These are phyloP conservation scores for Pseudolaguvia tuberculata DNA, from an alignment of 2,113 vertebrate species.

Conservation along the genomic window DNA sequence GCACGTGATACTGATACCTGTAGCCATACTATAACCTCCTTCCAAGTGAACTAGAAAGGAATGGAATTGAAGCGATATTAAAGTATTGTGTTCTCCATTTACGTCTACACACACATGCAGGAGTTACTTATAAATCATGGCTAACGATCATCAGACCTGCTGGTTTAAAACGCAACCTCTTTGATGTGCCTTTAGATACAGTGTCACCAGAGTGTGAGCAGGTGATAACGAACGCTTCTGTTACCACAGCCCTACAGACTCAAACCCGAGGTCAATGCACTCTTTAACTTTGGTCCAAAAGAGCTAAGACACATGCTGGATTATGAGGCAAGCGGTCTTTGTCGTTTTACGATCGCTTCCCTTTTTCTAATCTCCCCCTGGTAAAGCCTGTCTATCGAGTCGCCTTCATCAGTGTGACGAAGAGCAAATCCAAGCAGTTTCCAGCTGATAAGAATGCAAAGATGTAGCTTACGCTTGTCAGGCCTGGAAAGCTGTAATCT, in stretches of 20 bases:
- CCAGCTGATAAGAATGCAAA: conserved; percentile 28
- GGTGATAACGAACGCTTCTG: conserved; percentile 25
- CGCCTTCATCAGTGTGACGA: conserved; percentile 8
- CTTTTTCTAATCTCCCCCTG: conserved; percentile 8
- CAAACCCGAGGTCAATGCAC: neutral
- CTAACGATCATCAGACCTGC: too few species aligned
- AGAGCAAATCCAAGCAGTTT: conserved; percentile 27
- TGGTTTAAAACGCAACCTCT: neutral
- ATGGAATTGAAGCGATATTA: too few species aligned
- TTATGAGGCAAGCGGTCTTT: neutral
- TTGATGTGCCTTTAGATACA: neutral
- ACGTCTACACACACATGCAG: too few species aligned
- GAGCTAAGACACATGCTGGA: neutral
- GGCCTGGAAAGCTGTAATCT: conserved; percentile 25
- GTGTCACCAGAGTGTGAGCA: neutral
- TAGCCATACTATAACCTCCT: too few species aligned
- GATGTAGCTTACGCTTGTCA: conserved; percentile 35
- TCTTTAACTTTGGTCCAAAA: neutral
- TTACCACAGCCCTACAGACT: conserved; percentile 21
- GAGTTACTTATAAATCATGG: too few species aligned
- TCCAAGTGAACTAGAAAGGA: too few species aligned
- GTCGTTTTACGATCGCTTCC: neutral
- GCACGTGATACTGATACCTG: too few species aligned
- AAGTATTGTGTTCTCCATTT: too few species aligned
- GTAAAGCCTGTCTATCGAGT: conserved; percentile 26